Percentiles rank a stretch among this genome's conserved stretches.
phyloP scores from a whole-genome alignment of 2,888 invertebrate species.

The Sisyra terminalis region DNA sequence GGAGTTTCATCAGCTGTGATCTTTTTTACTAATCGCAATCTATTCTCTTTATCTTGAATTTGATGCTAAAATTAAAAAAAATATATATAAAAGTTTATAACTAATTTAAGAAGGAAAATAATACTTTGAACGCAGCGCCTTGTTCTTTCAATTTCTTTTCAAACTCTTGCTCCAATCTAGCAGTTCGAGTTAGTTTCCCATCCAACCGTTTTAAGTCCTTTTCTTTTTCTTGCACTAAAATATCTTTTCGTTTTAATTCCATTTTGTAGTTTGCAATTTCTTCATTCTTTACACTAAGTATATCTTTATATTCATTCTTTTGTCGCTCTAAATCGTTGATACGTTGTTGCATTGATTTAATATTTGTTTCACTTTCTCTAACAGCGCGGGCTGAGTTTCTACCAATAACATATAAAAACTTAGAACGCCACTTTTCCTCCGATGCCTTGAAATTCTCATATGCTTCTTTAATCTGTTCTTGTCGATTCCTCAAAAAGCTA shows the following conservation, averaged over 20 bases:
- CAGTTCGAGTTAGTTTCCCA: conserved; percentile 51
- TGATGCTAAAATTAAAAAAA: conserved; percentile 19
- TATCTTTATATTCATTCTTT: background rate
- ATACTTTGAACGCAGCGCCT: conserved; percentile 34
- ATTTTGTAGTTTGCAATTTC: conserved; percentile 31
- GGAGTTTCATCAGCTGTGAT: conserved; percentile 34
- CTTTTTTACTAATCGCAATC: conserved; percentile 39
- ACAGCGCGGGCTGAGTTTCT: no score
- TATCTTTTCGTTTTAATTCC: conserved; percentile 42
- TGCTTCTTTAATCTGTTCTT: no score
- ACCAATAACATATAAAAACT: no score
- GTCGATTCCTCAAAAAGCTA: no score
- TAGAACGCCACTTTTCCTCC: no score
- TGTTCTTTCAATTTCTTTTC: conserved; percentile 41
- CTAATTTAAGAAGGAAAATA: background rate
- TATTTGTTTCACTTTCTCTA: background rate
- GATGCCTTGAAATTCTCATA: no score
- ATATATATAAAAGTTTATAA: background rate
- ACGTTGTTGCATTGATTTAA: background rate
- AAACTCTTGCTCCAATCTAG: conserved; percentile 55
- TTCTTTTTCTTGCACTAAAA: conserved; percentile 44
- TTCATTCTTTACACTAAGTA: conserved; percentile 21
- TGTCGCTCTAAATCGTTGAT: conserved; percentile 4
- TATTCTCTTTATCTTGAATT: conserved; percentile 43
- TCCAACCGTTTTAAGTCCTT: conserved; percentile 46